Evolutionary conservation across 2,113 vertebrate species (phyloP), one percentile per base, ranked within the genome.

Genomic region (Castor canadensis): DNA sequence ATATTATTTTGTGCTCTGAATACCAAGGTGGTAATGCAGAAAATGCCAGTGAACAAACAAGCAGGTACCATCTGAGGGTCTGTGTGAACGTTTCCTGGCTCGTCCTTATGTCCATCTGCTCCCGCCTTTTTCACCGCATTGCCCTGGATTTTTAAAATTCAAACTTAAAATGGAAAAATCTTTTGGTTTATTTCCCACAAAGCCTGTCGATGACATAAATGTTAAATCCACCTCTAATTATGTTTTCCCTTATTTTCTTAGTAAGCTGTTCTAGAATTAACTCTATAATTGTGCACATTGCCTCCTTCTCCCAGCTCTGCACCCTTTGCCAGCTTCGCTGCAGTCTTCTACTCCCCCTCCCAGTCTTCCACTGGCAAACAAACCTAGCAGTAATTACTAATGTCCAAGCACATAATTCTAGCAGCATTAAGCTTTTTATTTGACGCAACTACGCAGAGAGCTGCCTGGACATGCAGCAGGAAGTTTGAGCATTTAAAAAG

Each of bases 371-470:
- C 95, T 75, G 97, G 79, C 84, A 95, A 98, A 97, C 54, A 96
- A 97, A 98, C 98, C 93, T 97, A 98, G 97, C 97, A 97, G 97
- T 97, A 98, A 98, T 99, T 98, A 98, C 97, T 97, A 96, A 98
- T 97, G 97, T 98, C 97, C 97, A 89, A 96, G 97, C 98, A 98
- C 97, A 97, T 96, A 98, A 98, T 98, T 95, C 98, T 82, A 84
- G 79, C 98, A 97, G 97, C 88, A 81, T 96, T 97, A 94, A 69
- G 91, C 92, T 96, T 97, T 94, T 95, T 45, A 13, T 98, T 98
- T 98, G 98, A 98, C 94, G 97, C 98, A 98, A 97, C 96, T 98
- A 98, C 79, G 91, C 98, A 98, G 97, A 93, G 58, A 97, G 81
- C 95, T 97, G 94, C 97, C 95, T 98, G 96, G 96, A 98, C 90